Evolutionary conservation across 2,797 vertebrate genomes (phyloP), one percentile per base, ranked within the genome.

Genomic region (Protosalanx chinensis): DNA sequence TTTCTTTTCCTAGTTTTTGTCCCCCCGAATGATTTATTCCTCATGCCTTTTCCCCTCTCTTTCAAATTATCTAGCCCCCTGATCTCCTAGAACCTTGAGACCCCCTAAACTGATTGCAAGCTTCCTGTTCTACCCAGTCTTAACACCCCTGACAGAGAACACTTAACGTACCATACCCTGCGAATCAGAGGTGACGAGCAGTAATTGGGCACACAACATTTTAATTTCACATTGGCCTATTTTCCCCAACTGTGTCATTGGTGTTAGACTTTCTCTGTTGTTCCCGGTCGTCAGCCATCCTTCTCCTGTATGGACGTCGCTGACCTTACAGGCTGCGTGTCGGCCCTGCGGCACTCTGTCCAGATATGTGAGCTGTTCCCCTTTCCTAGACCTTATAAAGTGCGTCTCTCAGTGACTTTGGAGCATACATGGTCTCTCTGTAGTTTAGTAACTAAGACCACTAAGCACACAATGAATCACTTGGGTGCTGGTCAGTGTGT

Each of bases 341-440:
- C 12, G 12, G 41, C 41, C 41, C 10, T 12, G 41, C 13, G 41
- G 41, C 7, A 8, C 41, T 13, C 53, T 57, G 69, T 49, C 49
- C 58, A 30, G 51, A 74, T 46, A 59, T 23, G 49, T 71, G 64
- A 75, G 46, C 53, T 15, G n/a, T 67, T 67, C 49, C 8, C 41
- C 57, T 59, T 57, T 70, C 51, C 61, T 71, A 16, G 8, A 67
- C 62, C 30, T 49, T 59, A 41, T 78, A 70, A 77, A 70, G 72
- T 74, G 51, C 51, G 6, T 27, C 23, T 64, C 64, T 49, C 64
- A 29, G 41, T 30, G 71, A 60, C 59, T 72, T 68, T 32, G 69
- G 64, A 75, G 62, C 35, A 57, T 35, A 13, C 35, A 30, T 64
- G 32, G 37, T 72, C 69, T 64, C 20, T 60, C 8, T 16, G 16